Conservation (phyloP, 2,888 invertebrate species). For the Mellilla xanthometata region DNA sequence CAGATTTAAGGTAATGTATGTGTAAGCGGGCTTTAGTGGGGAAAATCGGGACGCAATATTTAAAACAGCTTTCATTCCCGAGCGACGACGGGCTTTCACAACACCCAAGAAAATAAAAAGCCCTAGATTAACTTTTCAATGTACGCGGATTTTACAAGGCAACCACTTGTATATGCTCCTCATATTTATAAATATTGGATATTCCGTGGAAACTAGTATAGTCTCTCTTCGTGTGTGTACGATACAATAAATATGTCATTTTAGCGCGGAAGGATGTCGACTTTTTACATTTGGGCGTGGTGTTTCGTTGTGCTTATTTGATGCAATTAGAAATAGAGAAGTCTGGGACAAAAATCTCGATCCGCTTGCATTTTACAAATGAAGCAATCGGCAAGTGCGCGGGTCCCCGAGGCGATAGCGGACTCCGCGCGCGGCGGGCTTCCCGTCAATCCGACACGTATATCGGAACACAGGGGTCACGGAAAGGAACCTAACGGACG, state of each 20-base stretch:
- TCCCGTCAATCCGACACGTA: constrained; percentile 63
- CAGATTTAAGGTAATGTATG: constrained; percentile 57
- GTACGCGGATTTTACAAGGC: constrained; percentile 45
- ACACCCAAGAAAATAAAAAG: constrained; percentile 62
- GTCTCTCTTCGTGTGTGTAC: background rate
- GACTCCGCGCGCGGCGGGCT: constrained; percentile 4
- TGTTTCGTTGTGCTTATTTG: background rate
- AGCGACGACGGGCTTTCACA: constrained; percentile 60
- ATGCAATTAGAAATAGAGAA: constrained; percentile 25
- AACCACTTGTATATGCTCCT: constrained; percentile 39
- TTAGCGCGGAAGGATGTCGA: too few species aligned
- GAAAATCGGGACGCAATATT: constrained; percentile 73
- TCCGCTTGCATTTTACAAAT: constrained; percentile 25
- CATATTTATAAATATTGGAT: constrained; percentile 20
- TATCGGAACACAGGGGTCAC: constrained; percentile 58
- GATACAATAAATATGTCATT: too few species aligned
- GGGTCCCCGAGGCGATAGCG: constrained; percentile 1
- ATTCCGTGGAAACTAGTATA: background rate
- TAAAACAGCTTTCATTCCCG: constrained; percentile 70
- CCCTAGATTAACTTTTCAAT: constrained; percentile 60
- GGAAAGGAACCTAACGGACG: constrained; percentile 61
- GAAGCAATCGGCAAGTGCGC: background rate
- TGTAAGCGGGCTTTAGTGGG: constrained; percentile 59
- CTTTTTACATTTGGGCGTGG: too few species aligned
- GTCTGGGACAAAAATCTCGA: constrained; percentile 10